phyloP scores from a whole-genome alignment of 2,113 vertebrate species.

The Amblyornis subalaris region DNA sequence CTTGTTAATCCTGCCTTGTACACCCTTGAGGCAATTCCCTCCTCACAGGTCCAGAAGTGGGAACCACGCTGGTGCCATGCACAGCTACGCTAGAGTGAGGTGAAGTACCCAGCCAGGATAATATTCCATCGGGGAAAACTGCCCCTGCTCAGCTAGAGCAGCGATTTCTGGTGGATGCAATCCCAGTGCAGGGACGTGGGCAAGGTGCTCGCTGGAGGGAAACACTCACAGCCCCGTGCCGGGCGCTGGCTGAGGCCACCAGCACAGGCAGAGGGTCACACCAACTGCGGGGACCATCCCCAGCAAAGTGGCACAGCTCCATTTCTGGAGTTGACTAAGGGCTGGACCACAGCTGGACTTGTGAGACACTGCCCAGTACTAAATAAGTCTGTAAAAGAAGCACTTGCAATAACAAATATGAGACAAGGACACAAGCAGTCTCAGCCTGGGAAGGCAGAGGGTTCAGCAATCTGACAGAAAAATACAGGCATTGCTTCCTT shows the following conservation, averaged over 20 bases:
- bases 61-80: rapidly evolving
- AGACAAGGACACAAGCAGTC: neutral
- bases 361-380: neutral
- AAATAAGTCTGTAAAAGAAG: neutral
- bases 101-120: neutral
- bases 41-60: neutral
- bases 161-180: rapidly evolving
- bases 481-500: neutral
- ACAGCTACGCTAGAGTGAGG: rapidly evolving
- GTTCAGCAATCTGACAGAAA: neutral
- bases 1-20: neutral
- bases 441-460: neutral
- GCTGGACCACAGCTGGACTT: neutral
- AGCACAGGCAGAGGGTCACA: neutral
- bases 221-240: neutral
- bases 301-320: neutral
- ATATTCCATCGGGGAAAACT: too few species aligned
- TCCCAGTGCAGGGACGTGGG: rapidly evolving
- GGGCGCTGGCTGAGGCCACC: neutral
- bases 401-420: neutral
- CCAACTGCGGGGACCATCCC: neutral
- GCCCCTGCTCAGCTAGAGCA: neutral
- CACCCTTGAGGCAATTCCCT: neutral
- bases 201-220: neutral
- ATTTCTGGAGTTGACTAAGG: neutral